These are phyloP conservation scores for Pionites leucogaster DNA, from an alignment of 2,113 vertebrate genomes.

Conservation along the genomic window DNA sequence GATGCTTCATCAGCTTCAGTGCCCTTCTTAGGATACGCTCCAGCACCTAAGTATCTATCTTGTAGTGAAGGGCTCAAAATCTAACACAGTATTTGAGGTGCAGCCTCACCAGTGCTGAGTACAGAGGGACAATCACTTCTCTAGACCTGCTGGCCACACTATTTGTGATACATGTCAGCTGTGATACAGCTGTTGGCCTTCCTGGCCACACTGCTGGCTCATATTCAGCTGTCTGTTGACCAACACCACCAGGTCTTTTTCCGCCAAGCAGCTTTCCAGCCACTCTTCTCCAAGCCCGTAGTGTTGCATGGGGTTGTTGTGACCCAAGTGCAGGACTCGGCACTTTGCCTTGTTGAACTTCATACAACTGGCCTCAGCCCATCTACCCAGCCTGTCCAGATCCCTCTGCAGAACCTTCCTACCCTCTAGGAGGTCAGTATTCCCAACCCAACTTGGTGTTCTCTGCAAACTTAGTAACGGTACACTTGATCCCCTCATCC, in stretches of 20 bases:
- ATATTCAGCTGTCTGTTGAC: neutral
- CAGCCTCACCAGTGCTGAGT: neutral
- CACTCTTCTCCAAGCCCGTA: neutral
- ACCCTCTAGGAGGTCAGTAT: neutral
- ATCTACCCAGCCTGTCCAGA: neutral
- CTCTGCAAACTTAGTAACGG: neutral
- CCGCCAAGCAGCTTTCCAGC: neutral
- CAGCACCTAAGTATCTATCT: neutral
- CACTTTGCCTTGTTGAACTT: neutral
- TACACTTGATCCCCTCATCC: neutral
- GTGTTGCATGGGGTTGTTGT: neutral
- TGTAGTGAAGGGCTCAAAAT: neutral
- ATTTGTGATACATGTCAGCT: neutral
- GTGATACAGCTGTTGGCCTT: neutral
- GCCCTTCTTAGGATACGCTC: neutral
- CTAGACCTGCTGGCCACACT: neutral
- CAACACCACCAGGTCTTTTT: neutral
- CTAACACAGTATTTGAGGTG: neutral
- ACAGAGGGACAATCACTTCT: neutral
- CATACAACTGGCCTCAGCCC: neutral
- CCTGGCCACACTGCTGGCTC: neutral
- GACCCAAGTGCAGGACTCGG: neutral
- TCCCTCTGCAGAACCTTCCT: neutral
- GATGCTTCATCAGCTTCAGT: neutral
- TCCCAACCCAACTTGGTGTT: neutral